These are phyloP conservation scores for Ameiurus melas DNA, from an alignment of 2,113 vertebrate genomes.

Conservation along the genomic window DNA sequence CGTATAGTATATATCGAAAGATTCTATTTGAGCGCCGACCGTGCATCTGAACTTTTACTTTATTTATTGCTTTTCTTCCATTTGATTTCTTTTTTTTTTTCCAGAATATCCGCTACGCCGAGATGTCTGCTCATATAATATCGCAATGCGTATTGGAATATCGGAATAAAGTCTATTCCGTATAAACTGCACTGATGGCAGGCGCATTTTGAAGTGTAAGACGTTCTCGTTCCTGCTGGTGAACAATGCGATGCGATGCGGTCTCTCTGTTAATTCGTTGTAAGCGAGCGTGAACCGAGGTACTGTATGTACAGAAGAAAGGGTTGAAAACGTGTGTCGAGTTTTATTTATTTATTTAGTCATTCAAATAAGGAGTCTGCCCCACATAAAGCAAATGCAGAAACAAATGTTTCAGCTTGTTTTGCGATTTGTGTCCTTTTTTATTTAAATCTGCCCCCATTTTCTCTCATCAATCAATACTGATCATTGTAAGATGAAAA, in stretches of 20 bases:
- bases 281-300: not conserved
- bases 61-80: too few species aligned
- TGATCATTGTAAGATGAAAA: conserved; percentile 40
- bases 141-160: not conserved
- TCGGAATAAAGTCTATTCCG: not conserved
- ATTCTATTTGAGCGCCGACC: not conserved
- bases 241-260: not conserved
- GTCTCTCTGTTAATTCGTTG: not conserved
- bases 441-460: not conserved
- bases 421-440: not conserved
- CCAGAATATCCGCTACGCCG: not conserved
- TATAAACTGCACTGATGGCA: not conserved
- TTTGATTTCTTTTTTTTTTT: not conserved
- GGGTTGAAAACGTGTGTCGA: not conserved
- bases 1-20: too few species aligned
- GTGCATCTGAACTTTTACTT: not conserved
- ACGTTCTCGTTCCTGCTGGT: not conserved
- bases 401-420: too few species aligned
- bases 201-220: not conserved
- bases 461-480: conserved; percentile 20
- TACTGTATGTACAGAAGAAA: not conserved
- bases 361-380: not conserved
- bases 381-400: not conserved
- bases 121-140: not conserved
- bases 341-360: not conserved